Evolutionary conservation across 2,113 vertebrate species (phyloP), one percentile per base, ranked within the genome.

Genomic region (Pollimyrus isidori): DNA sequence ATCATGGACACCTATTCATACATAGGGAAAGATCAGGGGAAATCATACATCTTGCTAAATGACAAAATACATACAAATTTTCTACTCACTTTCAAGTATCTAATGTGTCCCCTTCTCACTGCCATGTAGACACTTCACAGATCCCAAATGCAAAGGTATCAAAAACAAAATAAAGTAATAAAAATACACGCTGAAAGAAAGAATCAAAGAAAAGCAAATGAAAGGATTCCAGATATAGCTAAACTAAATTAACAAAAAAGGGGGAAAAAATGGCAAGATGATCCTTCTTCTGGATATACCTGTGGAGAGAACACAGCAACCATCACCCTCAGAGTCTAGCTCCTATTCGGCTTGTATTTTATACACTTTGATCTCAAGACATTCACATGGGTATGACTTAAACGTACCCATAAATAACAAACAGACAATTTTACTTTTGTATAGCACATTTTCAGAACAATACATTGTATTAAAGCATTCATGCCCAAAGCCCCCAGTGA

Each of bases 31-130:
- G 91, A 93, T 89, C 89, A 92, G 88, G 89, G 88, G 89, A 76
- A 39, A 5, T 30, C 73, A 91, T 92, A 93, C 91, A 92, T 90
- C 91, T 91, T 92, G 91, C 89, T 42, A 30, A 80, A 91, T 6
- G 39, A 45, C 21, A 62, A 62, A 23, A 62, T n/a, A 73, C 7
- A 69, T 17, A 88, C 45, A 88, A 88, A 90, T 65, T 21, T 42
- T 80, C 42, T 15, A 91, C 93, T 95, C 48, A 96, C 96, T 95
- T 96, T 96, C 85, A 96, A 93, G 91, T 96, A 96, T 90, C 96
- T 86, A 89, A 96, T 95, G 92, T 95, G 95, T 92, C 96, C 95
- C 93, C 95, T 93, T 95, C 96, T 93, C 19, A 94, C 91, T 48
- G 96, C 95, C 96, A 96, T 96, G 93, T 88, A 91, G 90, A 93